phyloP scores from a whole-genome alignment of 2,888 invertebrate genomes.

The Lepidochrysops patricia region DNA sequence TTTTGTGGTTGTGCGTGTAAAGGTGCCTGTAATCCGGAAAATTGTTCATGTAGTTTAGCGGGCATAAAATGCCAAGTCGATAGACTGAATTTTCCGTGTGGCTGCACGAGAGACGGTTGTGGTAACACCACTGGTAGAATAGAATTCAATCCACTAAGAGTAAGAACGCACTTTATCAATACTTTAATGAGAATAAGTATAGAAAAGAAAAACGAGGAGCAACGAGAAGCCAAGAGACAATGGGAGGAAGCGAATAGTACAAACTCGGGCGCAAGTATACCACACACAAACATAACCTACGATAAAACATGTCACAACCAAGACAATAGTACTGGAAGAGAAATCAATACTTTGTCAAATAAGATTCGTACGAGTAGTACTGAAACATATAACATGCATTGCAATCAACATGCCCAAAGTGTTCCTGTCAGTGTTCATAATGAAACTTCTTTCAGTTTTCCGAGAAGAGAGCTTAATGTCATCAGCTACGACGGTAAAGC shows the following conservation, averaged over 20 bases:
- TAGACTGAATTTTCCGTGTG: conserved; percentile 95
- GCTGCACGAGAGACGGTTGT: conserved; percentile 95
- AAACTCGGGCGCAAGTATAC: conserved; percentile 44
- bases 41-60: conserved; percentile 93
- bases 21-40: conserved; percentile 95
- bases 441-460: conserved; percentile 42
- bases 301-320: conserved; percentile 52
- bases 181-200: conserved; percentile 94
- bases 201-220: conserved; percentile 86
- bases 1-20: conserved; percentile 95
- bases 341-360: conserved; percentile 70
- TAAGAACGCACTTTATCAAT: conserved; percentile 96
- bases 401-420: conserved; percentile 61
- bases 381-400: conserved; percentile 80
- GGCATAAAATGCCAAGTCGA: conserved; percentile 99
- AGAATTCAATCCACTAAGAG: conserved; percentile 96
- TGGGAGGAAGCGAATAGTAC: conserved; percentile 61
- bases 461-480: conserved; percentile 46
- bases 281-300: conserved; percentile 49
- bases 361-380: conserved; percentile 76
- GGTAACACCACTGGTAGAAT: conserved; percentile 93
- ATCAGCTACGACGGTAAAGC: conserved; percentile 57
- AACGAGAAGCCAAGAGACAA: conserved; percentile 60
- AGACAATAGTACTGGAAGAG: conserved; percentile 20
- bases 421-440: conserved; percentile 33